A percentile compares a stretch with the other conserved stretches of the same genome.
phyloP scores from a whole-genome alignment of 2,888 invertebrate genomes.

The Adineta ricciae region DNA sequence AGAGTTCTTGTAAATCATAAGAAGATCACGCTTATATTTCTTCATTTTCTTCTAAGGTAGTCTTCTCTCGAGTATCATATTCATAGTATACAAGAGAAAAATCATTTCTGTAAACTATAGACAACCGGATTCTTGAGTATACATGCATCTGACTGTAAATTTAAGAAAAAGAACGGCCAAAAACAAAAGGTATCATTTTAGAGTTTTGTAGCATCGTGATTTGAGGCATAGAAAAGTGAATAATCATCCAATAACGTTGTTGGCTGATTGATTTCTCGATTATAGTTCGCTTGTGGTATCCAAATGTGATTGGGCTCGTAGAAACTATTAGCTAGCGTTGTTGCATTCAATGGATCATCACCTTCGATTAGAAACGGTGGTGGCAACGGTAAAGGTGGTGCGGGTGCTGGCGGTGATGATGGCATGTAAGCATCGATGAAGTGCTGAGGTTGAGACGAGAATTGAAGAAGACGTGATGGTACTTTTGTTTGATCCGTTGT shows the following conservation, averaged over 20 bases:
- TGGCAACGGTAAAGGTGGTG: not conserved
- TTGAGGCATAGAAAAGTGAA: not conserved
- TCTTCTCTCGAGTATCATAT: no score
- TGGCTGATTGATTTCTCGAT: not conserved
- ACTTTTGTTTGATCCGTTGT: not conserved
- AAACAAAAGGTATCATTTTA: not conserved
- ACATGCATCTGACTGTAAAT: not conserved
- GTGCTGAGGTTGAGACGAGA: not conserved
- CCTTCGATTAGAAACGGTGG: not conserved
- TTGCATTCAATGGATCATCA: not conserved
- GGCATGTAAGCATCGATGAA: not conserved
- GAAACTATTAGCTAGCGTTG: not conserved
- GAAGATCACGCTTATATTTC: no score
- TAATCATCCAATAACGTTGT: not conserved
- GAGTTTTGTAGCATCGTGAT: constrained; percentile 14
- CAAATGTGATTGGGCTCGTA: not conserved
- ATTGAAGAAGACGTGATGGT: not conserved
- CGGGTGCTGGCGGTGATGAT: not conserved
- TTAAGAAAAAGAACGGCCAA: no score
- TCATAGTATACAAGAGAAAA: no score
- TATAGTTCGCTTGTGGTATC: not conserved
- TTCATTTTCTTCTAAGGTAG: no score
- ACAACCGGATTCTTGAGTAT: not conserved
- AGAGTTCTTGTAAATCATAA: no score
- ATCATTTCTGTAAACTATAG: no score